Evolutionary conservation across 2,888 invertebrate genomes (phyloP), one percentile per base, ranked within the genome.

Genomic region (Camponotus fellah): DNA sequence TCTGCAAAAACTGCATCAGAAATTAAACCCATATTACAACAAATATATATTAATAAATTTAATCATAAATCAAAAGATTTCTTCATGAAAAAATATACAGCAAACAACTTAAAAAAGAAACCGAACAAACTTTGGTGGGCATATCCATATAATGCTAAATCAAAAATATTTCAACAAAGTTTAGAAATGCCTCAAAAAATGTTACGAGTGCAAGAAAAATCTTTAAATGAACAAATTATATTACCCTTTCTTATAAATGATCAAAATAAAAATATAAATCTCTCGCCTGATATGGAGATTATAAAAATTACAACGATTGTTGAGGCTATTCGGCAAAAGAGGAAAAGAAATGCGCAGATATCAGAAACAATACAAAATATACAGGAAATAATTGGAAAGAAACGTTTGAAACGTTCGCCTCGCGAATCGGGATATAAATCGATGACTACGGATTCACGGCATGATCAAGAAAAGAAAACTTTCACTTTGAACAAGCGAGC

Each of bases 281-380:
- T 40, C 10, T 12, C 14, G 14, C 3, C 32, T n/a, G 56, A 77
- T 34, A 43, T 49, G 34, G 65, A 75, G 17, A 46, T 49, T 0
- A 10, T 82, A 3, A 88, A 89, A 43, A 82, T 90, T n/a, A 83
- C 85, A 8, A 84, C 80, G 9, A 26, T 91, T 60, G 79, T 86
- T 14, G 85, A 91, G 40, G 56, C 64, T 4, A 85, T 90, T 21
- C 85, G 85, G 17, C 71, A 53, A 34, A 60, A 40, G 4, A 56
- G 56, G 21, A 21, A 74, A 68, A 43, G 10, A 32, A 64, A 8
- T 10, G 64, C 12, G 21, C 26, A 65, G 40, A 49, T n/a, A 12
- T 4, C 43, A 21, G 17, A 56, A 21, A 17, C n/a, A 32, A 46
- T 65, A 6, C 64, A 79, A 32, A 34, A 74, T 77, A 74, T 43